Base-by-base conservation (phyloP, 1,140 invertebrate genomes). In the Caenorhabditis latens region DNA sequence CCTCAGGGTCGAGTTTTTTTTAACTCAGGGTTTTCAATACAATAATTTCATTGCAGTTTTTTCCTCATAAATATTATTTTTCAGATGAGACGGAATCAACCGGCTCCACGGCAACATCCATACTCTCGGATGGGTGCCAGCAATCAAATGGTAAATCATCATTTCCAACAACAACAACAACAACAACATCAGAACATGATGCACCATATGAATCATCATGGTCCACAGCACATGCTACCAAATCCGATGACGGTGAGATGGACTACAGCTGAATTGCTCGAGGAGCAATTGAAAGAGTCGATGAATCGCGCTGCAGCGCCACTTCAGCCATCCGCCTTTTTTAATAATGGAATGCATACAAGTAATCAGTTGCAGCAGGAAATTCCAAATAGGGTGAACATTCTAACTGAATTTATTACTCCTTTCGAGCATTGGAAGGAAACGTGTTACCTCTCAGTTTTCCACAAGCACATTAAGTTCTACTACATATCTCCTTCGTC, bases 321-420 rank as follows among this genome's bases (percentile, higher is more conserved):
- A 6, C 65, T 71, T 46, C 40, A 46, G 43, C 24, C n/a, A 71
- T 71, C 65, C 19, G 11, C n/a, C 1, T 65, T 40, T 11, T 19
- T 19, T 16, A 71, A 43, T 46, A 6, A 71, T 71, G 65, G 65
- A 19, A 21, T 19, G 5, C 19, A 40, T 46, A n/a, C 65, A 46
- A 14, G n/a, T 14, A 71, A 46, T 71, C 42, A n/a, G 40, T 11
- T 32, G 65, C 40, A 46, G 42, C 19, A 5, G 65, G 65, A 24
- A 46, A 71, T 46, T 43, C 3, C 65, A 19, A 46, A 71, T 71
- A 71, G 65, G 65, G 65, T 71, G 65, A 71, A 71, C 65, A 71
- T 71, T 71, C 13, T 71, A 11, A 16, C n/a, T 32, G 32, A 32
- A 32, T 32, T 32, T 32, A 32, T 32, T 32, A 32, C 32, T 32